Base-by-base conservation (phyloP, 2,113 vertebrate genomes). In the Oenanthe melanoleuca region DNA sequence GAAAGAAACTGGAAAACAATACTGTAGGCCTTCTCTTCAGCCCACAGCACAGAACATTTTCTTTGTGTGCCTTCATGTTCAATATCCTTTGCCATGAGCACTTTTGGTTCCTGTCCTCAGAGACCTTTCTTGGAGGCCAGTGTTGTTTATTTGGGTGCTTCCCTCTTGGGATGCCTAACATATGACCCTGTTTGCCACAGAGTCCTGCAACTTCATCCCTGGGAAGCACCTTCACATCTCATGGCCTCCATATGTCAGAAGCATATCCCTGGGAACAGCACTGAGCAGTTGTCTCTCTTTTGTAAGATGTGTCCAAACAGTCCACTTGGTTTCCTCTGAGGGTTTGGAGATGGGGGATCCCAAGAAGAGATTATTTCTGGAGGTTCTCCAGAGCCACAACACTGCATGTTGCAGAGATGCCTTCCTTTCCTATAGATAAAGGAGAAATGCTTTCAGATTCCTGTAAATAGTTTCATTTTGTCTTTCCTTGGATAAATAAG, bases 1-100 rank as follows among this genome's bases (percentile, higher is more conserved):
- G 86, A 66, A 77, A 83, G 63, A 90, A 86, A 66, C 60, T 81
- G 60, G 60, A 56, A 90, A 90, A 96, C 92, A 95, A 95, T 96
- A 64, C 75, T 6, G 7, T 78, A 47, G 47, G 82, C 86, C 85
- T 95, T 94, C 88, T 88, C 40, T 92, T 83, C 65, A 72, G 72
- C n/a, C 69, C 75, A 73, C 34, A 85, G 89, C 69, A 81, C 47
- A 91, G 59, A 93, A 85, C 33, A 53, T 86, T 91, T 88, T 66
- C 63, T 78, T 92, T 55, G 5, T 1, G 1, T 0, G 4, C 23
- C 47, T 73, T 91, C 64, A 63, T 45, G 34, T 85, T 86, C 60
- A 64, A 1, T 53, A 67, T 63, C 64, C 52, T 93, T 83, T 57
- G 74, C 37, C 49, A 40, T 1, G 3, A 70, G 66, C 24, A 24